phyloP scores from a whole-genome alignment of 1,140 invertebrate genomes.

The Cotesia chilonis region DNA sequence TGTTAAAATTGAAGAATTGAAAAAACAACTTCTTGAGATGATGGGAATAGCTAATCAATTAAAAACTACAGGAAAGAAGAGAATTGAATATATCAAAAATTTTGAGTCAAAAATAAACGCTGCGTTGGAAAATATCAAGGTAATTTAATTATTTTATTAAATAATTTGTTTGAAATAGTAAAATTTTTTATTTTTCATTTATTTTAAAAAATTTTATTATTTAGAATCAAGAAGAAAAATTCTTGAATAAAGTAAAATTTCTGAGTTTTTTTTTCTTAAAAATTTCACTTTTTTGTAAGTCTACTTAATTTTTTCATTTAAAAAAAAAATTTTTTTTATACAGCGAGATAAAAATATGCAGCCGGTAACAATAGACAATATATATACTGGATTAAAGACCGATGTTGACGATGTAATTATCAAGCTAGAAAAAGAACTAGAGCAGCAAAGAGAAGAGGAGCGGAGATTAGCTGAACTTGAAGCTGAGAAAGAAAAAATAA shows the following conservation, averaged over 20 bases:
- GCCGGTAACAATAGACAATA: conserved; percentile 71
- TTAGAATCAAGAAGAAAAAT: too few species aligned
- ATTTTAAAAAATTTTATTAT: too few species aligned
- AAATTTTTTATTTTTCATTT: too few species aligned
- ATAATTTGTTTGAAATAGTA: conserved; percentile 17
- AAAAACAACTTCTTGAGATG: conserved; percentile 75
- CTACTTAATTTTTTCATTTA: neutral
- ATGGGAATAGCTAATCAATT: conserved; percentile 78
- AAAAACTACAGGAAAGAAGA: conserved; percentile 79
- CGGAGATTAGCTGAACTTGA: conserved; percentile 83
- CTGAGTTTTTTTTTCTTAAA: too few species aligned
- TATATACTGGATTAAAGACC: conserved; percentile 73
- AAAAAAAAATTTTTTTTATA: conserved; percentile 42
- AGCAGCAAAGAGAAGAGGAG: conserved; percentile 84
- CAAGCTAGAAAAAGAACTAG: conserved; percentile 74
- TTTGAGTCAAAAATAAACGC: conserved; percentile 72
- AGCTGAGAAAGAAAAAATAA: conserved; percentile 87
- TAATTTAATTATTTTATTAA: conserved; percentile 54
- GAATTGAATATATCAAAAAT: conserved; percentile 73
- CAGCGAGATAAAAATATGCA: conserved; percentile 73
- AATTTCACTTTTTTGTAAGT: too few species aligned
- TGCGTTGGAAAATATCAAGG: conserved; percentile 79
- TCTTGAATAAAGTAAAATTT: too few species aligned
- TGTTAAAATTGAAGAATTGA: conserved; percentile 78
- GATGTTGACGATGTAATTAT: conserved; percentile 78